Evolutionary conservation across 23 tunicate genomes (phyloP), one percentile per base, ranked within the genome.

Genomic region (Diplosoma virens): DNA sequence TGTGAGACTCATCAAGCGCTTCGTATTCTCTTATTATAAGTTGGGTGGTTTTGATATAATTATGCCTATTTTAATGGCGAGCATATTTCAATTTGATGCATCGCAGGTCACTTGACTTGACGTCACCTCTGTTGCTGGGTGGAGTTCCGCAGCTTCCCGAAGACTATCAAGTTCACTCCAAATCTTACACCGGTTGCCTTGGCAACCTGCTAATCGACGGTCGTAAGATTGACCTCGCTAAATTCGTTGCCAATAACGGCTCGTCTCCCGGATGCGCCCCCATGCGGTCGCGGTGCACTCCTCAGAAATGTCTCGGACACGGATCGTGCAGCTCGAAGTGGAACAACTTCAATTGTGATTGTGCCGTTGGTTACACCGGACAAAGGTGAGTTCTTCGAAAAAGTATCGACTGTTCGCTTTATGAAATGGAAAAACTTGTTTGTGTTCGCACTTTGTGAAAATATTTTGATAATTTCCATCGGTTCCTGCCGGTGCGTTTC

Each of bases 61-160:
- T n/a, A n/a, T n/a, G n/a, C n/a, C n/a, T n/a, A n/a, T n/a, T n/a
- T n/a, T n/a, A n/a, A n/a, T n/a, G n/a, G n/a, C n/a, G n/a, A n/a
- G n/a, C n/a, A n/a, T n/a, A n/a, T n/a, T n/a, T n/a, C n/a, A n/a
- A n/a, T n/a, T n/a, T n/a, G n/a, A n/a, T n/a, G n/a, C n/a, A n/a
- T n/a, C n/a, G 24, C 79, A 90, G 97, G 32, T 90, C 97, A 1
- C 82, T 90, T 21, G 97, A 90, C 34, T 58, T 90, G 16, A 90
- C 97, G 16, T 86, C 97, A 4, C 97, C 97, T 24, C 82, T 90
- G 2, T 66, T 90, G 46, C 54, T 90, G 9, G 97, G 90, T 9
- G 97, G 97, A 37, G 90, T 90, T 0, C 97, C 90, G 1, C 75
- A 84, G 20, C 82, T 90, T 0, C 97, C 97, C 1, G 97, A 90